Conservation (phyloP, 1,140 invertebrate species). For the Zaprionus lachaisei region DNA sequence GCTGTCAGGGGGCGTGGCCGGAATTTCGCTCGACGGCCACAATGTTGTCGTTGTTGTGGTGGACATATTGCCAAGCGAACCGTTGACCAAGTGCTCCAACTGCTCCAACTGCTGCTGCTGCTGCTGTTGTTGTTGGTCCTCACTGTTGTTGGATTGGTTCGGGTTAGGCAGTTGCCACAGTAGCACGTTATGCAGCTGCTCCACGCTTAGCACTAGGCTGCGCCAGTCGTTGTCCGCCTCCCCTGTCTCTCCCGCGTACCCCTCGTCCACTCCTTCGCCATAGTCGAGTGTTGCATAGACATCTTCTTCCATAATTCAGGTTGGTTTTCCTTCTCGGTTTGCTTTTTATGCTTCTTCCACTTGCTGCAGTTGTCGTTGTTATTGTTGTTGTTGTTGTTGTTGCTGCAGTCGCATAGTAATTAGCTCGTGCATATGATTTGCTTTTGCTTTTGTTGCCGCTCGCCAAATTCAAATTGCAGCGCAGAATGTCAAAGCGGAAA, state of each 20-base stretch:
- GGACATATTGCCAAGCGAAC: slow-evolving; percentile 54
- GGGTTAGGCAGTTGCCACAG: slow-evolving; percentile 44
- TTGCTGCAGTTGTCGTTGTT: slow-evolving; percentile 28
- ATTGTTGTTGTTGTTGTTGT: slow-evolving; percentile 30
- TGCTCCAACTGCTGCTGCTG: slow-evolving; percentile 14
- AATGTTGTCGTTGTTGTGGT: background rate
- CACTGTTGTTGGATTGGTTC: slow-evolving; percentile 28
- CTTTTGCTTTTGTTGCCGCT: slow-evolving; percentile 21
- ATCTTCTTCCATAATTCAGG: slow-evolving; percentile 71
- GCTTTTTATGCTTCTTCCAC: slow-evolving; percentile 23
- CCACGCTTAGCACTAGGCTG: slow-evolving; percentile 58
- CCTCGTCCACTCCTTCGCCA: slow-evolving; percentile 36
- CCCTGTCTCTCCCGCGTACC: background rate
- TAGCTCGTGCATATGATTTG: slow-evolving; percentile 64
- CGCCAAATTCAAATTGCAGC: slow-evolving; percentile 53
- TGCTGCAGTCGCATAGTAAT: slow-evolving; percentile 64
- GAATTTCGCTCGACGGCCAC: background rate
- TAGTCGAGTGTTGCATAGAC: slow-evolving; percentile 71
- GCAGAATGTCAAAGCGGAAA: slow-evolving; percentile 49
- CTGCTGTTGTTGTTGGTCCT: slow-evolving; percentile 39
- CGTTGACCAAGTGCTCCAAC: slow-evolving; percentile 41
- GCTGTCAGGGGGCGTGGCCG: slow-evolving; percentile 29
- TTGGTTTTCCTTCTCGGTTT: background rate
- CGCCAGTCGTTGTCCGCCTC: slow-evolving; percentile 38
- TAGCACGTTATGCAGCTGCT: slow-evolving; percentile 45